Evolutionary conservation across 2,797 vertebrate species (phyloP), one percentile per base, ranked within the genome.

Genomic region (Anguilla megastoma): DNA sequence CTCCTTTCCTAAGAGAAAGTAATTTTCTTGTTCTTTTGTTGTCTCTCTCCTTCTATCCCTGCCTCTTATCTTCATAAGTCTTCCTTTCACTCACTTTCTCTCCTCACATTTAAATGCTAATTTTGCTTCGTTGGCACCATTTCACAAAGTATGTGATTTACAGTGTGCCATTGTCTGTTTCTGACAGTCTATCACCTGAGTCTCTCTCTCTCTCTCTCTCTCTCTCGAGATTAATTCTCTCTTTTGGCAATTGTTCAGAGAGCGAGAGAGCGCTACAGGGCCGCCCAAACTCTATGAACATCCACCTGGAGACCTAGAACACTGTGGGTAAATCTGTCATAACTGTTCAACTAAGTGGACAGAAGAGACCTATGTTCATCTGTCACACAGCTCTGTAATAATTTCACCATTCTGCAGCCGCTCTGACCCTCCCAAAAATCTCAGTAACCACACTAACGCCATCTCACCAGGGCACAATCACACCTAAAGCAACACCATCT

Each of bases 401-500:
- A 24, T 45, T 16, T 33, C 30, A 21, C 63, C 85, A n/a, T 30
- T 69, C 45, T 74, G 85, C 24, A 24, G 60, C 60, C n/a, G 60
- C 24, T 66, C 24, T n/a, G n/a, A n/a, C 60, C 60, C 60, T 24
- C 60, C 60, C 60, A 66, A 66, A 66, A 66, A n/a, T 45, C 85
- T 86, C 74, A 8, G 21, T 48, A 27, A 41, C 85, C 48, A 30
- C 33, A 48, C 33, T n/a, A 5, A 48, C 60, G 30, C 50, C 36
- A 74, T 86, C 85, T 45, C 54, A 52, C 63, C 27, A 69, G 66
- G 36, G 85, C n/a, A 74, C 41, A 50, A 71, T 86, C 66, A n/a
- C 85, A 86, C 66, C 52, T 71, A 86, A 86, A 30, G 66, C 45
- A 16, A 86, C 33, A 86, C 60, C 45, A 86, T 71, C 85, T 86